Evolutionary conservation across 2,797 vertebrate species (phyloP).

Genomic region (Morus bassanus): DNA sequence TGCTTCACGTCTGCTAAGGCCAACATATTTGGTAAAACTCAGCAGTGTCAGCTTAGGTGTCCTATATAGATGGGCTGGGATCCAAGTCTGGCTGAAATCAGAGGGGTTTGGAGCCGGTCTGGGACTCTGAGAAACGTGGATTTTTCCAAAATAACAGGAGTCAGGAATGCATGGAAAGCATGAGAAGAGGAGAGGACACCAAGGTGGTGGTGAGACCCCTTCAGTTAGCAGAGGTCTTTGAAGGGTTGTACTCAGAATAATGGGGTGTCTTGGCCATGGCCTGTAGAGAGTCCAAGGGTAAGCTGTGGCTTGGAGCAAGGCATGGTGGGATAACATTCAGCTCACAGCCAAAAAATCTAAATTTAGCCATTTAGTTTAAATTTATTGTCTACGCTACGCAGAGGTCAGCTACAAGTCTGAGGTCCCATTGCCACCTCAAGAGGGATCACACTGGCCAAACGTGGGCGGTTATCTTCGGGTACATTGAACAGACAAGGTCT

Average conservation of each 20-base stretch:
- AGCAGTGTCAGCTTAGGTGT: background rate
- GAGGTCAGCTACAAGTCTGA: background rate
- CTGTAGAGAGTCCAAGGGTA: background rate
- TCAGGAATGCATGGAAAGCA: background rate
- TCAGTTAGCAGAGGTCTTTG: background rate
- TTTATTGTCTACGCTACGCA: background rate
- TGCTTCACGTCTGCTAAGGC: background rate
- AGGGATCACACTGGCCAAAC: background rate
- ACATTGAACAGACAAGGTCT: background rate
- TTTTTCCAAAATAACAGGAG: background rate
- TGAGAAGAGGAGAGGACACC: background rate
- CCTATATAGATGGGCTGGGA: background rate
- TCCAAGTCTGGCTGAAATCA: background rate
- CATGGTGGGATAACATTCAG: background rate
- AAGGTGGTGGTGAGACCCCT: background rate
- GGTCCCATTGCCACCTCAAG: background rate
- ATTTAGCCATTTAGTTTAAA: background rate
- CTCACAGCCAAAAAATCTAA: background rate
- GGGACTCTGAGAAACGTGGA: background rate
- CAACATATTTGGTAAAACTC: background rate
- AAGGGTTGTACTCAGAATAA: background rate
- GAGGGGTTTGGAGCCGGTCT: background rate
- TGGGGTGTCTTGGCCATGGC: background rate
- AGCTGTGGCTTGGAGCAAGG: background rate
- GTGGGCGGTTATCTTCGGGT: background rate